A percentile compares a stretch with the other conserved stretches of the same genome.
These are phyloP conservation scores for Drosophila funebris DNA, from an alignment of 1,140 invertebrate species.

Conservation along the genomic window DNA sequence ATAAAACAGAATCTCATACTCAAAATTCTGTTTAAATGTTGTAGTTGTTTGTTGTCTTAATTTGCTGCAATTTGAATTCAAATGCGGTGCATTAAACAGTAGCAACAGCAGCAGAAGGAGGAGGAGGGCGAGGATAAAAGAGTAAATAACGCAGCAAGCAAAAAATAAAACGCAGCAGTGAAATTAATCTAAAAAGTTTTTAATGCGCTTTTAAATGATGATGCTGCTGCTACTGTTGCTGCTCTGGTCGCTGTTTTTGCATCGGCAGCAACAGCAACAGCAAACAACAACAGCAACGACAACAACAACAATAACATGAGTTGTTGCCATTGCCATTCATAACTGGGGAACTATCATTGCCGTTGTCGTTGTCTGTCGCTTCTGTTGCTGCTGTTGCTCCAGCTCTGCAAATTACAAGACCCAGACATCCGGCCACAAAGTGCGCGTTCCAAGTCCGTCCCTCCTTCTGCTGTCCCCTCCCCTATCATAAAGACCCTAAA, in stretches of 20 bases:
- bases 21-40: conserved; percentile 22
- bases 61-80: conserved; percentile 57
- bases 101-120: conserved; percentile 14
- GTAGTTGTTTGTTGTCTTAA: conserved; percentile 42
- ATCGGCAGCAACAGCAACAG: conserved; percentile 27
- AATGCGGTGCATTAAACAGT: conserved; percentile 60
- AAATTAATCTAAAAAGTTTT: conserved; percentile 84
- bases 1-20: background rate
- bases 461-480: background rate
- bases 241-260: conserved; percentile 32
- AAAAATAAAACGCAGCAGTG: conserved; percentile 60
- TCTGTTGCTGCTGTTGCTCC: conserved; percentile 18
- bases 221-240: conserved; percentile 61
- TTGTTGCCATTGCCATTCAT: conserved; percentile 64
- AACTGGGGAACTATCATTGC: conserved; percentile 73
- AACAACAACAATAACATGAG: conserved; percentile 4
- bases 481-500: conserved; percentile 51
- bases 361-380: conserved; percentile 54
- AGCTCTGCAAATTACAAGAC: conserved; percentile 74
- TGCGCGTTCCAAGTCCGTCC: conserved; percentile 45
- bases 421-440: conserved; percentile 63
- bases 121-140: background rate
- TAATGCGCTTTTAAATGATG: conserved; percentile 83
- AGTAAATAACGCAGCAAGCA: conserved; percentile 49
- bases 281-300: background rate